Evolutionary conservation across 2,888 invertebrate species (phyloP).

Genomic region (Drosophila cognata): DNA sequence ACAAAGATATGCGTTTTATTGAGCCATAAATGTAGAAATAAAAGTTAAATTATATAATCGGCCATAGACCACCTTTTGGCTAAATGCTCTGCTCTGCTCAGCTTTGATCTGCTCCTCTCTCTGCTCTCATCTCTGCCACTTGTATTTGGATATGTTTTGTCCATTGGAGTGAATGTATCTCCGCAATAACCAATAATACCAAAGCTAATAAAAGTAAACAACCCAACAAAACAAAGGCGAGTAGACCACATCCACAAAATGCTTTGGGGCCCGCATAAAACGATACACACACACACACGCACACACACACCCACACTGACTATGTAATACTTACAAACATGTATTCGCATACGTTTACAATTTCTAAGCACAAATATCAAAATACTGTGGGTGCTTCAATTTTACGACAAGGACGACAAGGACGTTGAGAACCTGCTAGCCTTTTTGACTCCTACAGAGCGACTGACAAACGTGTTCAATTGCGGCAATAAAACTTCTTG

Average conservation of each 20-base stretch:
- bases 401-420: slow-evolving; percentile 64
- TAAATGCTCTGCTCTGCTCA: slow-evolving; percentile 25
- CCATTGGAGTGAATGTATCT: slow-evolving; percentile 24
- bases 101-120: background rate
- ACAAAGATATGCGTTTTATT: slow-evolving; percentile 61
- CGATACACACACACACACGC: slow-evolving; percentile 35
- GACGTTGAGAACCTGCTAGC: slow-evolving; percentile 32
- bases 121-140: background rate
- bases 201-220: slow-evolving; percentile 78
- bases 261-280: slow-evolving; percentile 63
- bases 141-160: slow-evolving; percentile 6
- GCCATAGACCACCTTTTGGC: slow-evolving; percentile 53
- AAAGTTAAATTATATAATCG: slow-evolving; percentile 73
- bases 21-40: slow-evolving; percentile 76
- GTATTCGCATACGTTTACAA: slow-evolving; percentile 65
- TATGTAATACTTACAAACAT: slow-evolving; percentile 3
- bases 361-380: slow-evolving; percentile 74
- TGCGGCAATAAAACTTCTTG: slow-evolving; percentile 79
- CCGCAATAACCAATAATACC: slow-evolving; percentile 75
- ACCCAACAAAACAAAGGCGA: slow-evolving; percentile 57
- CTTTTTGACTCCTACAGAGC: slow-evolving; percentile 27
- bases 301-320: slow-evolving; percentile 7
- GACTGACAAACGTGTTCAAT: slow-evolving; percentile 75
- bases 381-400: slow-evolving; percentile 73
- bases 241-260: slow-evolving; percentile 56